Conservation (phyloP, 2,888 invertebrate genomes). For the Podabrus alpinus region DNA sequence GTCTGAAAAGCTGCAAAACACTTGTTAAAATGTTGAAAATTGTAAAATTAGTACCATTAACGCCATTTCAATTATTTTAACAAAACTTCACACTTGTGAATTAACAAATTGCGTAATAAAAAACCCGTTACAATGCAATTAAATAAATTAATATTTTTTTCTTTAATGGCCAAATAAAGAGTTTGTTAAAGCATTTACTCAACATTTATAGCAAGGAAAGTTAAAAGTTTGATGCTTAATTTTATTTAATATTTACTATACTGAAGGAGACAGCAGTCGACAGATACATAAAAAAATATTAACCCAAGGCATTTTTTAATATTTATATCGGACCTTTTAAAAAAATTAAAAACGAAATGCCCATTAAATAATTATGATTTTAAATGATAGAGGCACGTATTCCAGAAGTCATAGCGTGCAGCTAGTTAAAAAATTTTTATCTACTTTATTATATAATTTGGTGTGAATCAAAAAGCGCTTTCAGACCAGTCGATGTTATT, state of each 20-base stretch:
- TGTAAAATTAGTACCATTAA: not conserved
- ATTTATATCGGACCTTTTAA: slow-evolving; percentile 1
- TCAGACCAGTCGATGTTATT: slow-evolving; percentile 17
- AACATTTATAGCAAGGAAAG: not conserved
- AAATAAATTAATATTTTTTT: not conserved
- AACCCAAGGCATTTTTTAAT: not conserved
- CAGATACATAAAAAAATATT: not conserved
- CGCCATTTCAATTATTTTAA: not conserved
- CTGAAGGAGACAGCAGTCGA: not conserved
- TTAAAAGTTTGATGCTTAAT: not conserved
- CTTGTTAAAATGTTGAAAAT: not conserved
- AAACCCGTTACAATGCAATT: not conserved
- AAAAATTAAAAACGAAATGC: slow-evolving; percentile 29
- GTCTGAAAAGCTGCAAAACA: not conserved
- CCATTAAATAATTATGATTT: slow-evolving; percentile 34
- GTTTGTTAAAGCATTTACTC: not conserved
- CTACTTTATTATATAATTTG: slow-evolving; percentile 13
- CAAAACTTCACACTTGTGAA: not conserved
- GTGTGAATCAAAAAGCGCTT: slow-evolving; percentile 11
- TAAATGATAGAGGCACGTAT: slow-evolving; percentile 29
- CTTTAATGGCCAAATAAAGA: not conserved
- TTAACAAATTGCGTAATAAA: not conserved
- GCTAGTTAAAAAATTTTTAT: slow-evolving; percentile 16
- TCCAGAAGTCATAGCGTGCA: slow-evolving; percentile 21
- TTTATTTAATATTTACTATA: not conserved